These are phyloP conservation scores for Polypedilum pembai DNA, from an alignment of 1,140 invertebrate species.

Conservation along the genomic window DNA sequence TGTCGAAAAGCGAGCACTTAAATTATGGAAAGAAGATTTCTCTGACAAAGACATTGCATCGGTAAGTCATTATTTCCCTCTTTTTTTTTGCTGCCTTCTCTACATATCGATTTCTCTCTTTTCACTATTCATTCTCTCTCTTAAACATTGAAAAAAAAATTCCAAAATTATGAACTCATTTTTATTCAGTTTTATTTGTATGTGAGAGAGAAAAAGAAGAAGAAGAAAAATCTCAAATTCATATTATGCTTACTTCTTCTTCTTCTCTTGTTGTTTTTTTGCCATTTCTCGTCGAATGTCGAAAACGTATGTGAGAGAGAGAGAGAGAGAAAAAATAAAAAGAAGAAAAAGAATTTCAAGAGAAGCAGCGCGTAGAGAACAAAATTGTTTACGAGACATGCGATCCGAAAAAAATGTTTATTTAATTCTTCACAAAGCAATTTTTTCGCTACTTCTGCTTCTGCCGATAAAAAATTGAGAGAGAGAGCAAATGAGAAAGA, in stretches of 20 bases:
- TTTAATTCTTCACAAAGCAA: conserved; percentile 21
- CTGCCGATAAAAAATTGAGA: neutral
- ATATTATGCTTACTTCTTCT: neutral
- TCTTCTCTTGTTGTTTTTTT: neutral
- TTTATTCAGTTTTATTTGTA: neutral
- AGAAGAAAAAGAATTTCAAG: neutral
- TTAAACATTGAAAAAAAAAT: neutral
- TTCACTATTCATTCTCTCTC: neutral
- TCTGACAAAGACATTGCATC: conserved; percentile 20
- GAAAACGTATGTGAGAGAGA: neutral
- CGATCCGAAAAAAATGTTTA: conserved; percentile 28
- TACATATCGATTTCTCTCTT: conserved; percentile 17
- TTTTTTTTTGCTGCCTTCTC: too few relatives aligned
- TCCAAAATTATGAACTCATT: conserved; percentile 18
- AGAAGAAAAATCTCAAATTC: conserved; percentile 8
- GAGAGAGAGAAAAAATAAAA: neutral
- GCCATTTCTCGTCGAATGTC: too few relatives aligned
- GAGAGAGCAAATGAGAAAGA: neutral
- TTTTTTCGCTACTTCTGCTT: neutral
- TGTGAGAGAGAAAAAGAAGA: neutral
- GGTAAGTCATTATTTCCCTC: neutral
- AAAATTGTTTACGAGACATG: conserved; percentile 28
- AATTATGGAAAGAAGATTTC: conserved; percentile 26
- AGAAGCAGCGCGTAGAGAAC: conserved; percentile 11
- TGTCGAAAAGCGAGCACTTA: conserved; percentile 15